Evolutionary conservation across 2,113 vertebrate species (phyloP), one percentile per base, ranked within the genome.

Genomic region (Neodon shergylaensis): DNA sequence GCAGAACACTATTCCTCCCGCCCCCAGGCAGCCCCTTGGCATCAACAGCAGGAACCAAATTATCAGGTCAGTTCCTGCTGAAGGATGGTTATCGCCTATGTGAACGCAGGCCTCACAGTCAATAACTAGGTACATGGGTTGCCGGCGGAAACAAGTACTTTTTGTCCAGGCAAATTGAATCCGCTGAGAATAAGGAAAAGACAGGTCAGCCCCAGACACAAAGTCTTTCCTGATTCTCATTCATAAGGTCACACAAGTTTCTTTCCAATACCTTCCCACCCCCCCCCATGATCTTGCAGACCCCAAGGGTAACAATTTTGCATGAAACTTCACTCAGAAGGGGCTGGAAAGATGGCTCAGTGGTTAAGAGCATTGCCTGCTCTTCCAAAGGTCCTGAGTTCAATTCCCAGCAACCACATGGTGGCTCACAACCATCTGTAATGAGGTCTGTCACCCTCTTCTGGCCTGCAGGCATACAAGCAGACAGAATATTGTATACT

Each of bases 111-210:
- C 26, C 58, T 42, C 82, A 58, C 70, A 81, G 77, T 66, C 39
- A 84, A 73, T 47, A 90, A 88, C 79, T 63, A 14, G 89, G 88
- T 47, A 90, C 72, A 11, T 7, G 13, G 72, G 44, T 82, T 76
- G 61, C 70, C 0, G 1, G 78, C 0, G 1, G 83, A 94, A 89
- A 93, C 26, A 91, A 94, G 92, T 7, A 82, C 91, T 96, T 94
- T 87, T 78, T 94, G 84, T 74, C 68, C 76, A 77, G 68, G 85
- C 81, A 96, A 96, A 97, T 39, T 91, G 78, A 73, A 94, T 95
- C 94, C 92, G 44, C 68, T 79, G 54, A 63, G 47, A 44, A 36
- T 33, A 39, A 92, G 85, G 47, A 94, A 86, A 73, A 91, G 79
- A 79, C 52, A 88, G 88, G 74, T 86, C 88, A 84, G 73, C 58